Base-by-base conservation (phyloP, 2,888 invertebrate genomes). In the Spisula subtruncata region DNA sequence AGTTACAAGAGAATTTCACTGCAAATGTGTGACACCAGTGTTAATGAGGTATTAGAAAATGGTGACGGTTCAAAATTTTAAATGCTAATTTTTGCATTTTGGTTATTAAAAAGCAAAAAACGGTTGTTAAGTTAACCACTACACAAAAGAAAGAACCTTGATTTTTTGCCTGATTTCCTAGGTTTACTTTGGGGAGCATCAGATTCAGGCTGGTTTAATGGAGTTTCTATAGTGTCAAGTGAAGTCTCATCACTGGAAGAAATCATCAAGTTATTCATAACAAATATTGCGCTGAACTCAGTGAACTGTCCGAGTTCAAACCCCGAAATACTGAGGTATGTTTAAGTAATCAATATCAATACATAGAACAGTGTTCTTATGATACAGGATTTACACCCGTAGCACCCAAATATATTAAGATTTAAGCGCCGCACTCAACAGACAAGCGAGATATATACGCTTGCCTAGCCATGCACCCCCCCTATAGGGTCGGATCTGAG, bases 211-310 rank as follows among this genome's bases (percentile, higher is more conserved):
- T 54, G 54, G 16, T 85, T 71, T 51, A 51, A 80, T 32, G 79
- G 80, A 56, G 56, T 79, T 79, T 85, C 85, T 35, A 85, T 32
- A 18, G 66, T 80, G 29, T 80, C 85, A 79, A 35, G n/a, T 32
- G 14, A 6, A 54, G 85, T 29, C 4, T 85, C 54, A 32, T 41
- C 56, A 14, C 85, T 85, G 85, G 51, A 85, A 85, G 29, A 85
- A 48, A 48, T 79, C 35, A 83, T 66, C 12, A n/a, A n/a, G 56
- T 56, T 18, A n/a, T 25, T n/a, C n/a, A 66, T 66, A 66, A 5
- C 41, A 12, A 66, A 25, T 10, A 25, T 66, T 51, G 51, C 14
- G 51, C 51, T 8, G 16, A 51, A 51, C 51, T 10, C 14, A 4
- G 12, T 12, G 51, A 16, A 12, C n/a, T 51, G 6, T 51, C 51